A percentile compares a stretch with the other conserved stretches of the same genome.
Conservation (phyloP, 2,888 invertebrate species). For the Notodonta dromedarius region DNA sequence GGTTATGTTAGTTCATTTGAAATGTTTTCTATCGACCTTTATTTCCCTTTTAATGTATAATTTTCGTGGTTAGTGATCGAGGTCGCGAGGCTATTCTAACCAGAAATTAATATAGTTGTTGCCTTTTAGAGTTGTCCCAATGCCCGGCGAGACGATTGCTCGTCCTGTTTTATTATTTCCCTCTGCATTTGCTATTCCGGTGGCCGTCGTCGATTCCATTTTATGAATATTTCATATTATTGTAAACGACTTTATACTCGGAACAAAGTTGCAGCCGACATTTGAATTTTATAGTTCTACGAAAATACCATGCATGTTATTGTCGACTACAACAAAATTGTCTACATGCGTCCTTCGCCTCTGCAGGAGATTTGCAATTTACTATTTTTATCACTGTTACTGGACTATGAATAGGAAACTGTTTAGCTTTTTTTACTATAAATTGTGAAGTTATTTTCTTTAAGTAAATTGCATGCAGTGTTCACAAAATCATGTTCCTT, state of each 20-base stretch:
- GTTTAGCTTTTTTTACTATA: conserved; percentile 11
- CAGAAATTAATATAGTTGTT: conserved; percentile 41
- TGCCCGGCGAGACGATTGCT: conserved; percentile 55
- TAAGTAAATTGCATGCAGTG: conserved; percentile 14
- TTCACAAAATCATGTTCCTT: not conserved
- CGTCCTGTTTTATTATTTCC: conserved; percentile 54
- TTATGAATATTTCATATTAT: conserved; percentile 81
- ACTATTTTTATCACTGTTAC: conserved; percentile 33
- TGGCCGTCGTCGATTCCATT: conserved; percentile 65
- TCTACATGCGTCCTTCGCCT: conserved; percentile 41
- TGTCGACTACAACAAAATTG: conserved; percentile 49
- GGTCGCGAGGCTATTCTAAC: not conserved
- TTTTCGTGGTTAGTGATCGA: not conserved
- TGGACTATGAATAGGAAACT: conserved; percentile 24
- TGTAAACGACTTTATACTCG: conserved; percentile 74
- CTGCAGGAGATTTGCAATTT: conserved; percentile 29
- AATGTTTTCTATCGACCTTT: not conserved
- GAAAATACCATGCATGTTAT: conserved; percentile 49
- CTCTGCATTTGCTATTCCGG: conserved; percentile 54
- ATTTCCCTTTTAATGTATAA: not conserved
- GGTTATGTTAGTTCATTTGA: not conserved
- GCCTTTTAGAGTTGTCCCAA: conserved; percentile 37
- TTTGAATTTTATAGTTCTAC: conserved; percentile 66
- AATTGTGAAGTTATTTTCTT: conserved; percentile 14
- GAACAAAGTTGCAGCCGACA: conserved; percentile 69